Conservation (phyloP, 2,797 vertebrate genomes). For the Pangasius djambal region DNA sequence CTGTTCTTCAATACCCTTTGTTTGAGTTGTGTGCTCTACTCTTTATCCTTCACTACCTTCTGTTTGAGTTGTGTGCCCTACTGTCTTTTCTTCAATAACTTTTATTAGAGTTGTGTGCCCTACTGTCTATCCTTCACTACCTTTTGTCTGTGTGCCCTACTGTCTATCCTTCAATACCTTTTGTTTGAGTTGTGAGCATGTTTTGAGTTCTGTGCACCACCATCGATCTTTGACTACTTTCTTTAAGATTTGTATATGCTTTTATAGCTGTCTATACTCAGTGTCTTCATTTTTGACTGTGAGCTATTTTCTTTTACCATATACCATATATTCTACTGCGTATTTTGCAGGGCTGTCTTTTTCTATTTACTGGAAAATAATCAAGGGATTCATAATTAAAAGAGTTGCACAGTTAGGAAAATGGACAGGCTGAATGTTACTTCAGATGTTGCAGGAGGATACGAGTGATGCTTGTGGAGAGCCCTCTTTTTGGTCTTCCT, state of each 20-base stretch:
- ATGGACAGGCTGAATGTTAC: too few relatives aligned
- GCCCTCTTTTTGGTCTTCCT: conserved; percentile 83
- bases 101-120: not conserved
- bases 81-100: not conserved
- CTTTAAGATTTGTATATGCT: not conserved
- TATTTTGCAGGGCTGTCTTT: not conserved
- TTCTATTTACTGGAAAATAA: not conserved
- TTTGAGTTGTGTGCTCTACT: too few relatives aligned
- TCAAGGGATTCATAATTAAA: not conserved
- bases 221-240: not conserved
- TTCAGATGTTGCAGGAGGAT: conserved; percentile 68
- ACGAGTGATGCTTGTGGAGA: conserved; percentile 81
- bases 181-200: too few relatives aligned
- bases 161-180: too few relatives aligned
- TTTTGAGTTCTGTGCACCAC: too few relatives aligned
- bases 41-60: too few relatives aligned
- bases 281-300: not conserved
- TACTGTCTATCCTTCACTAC: not conserved
- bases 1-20: too few relatives aligned
- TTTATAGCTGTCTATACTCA: not conserved
- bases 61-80: not conserved
- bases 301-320: not conserved
- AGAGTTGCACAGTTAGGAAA: not conserved
- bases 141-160: not conserved
- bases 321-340: not conserved